Base-by-base conservation (phyloP, 2,888 invertebrate genomes). In the Clitarchus hookeri region DNA sequence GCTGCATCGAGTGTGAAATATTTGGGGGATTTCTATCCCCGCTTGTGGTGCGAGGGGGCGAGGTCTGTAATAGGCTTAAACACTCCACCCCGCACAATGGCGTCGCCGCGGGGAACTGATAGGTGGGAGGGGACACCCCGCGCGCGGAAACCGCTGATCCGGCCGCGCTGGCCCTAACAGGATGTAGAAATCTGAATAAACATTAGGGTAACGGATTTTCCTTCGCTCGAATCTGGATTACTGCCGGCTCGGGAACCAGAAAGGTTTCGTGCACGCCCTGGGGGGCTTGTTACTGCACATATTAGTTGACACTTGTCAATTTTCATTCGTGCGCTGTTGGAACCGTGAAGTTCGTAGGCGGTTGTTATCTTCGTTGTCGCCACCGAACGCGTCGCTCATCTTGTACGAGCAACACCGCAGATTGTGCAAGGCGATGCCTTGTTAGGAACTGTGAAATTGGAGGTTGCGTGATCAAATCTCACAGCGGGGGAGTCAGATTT, bases 1-100 rank as follows among this genome's bases (percentile, higher is more conserved):
- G 65, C 65, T 65, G 65, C n/a, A 65, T 65, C 65, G 65, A 65
- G 65, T 65, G 65, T 65, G 65, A 65, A 65, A 65, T 65, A 65
- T 65, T 65, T 65, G 65, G 23, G 65, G 48, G 48, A 65, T 65
- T 65, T 65, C 65, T 65, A 2, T n/a, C 65, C n/a, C 12, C 16
- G 48, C 48, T 16, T 48, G 6, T 8, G 48, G 36, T 4, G 53
- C 53, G 53, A 53, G 53, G 65, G 65, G 65, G 65, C 65, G 23
- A 65, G 48, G 16, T 11, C 19, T 11, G 65, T 65, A 65, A 65
- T 65, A 65, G 65, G 65, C 65, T 65, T 65, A 65, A 65, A 65
- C 65, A 65, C 65, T 65, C 36, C 65, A n/a, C 65, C 65, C 65
- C 65, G 8, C 65, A 65, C 65, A 65, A 65, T 65, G 65, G 8